Base-by-base conservation (phyloP, 1,140 invertebrate genomes). In the Brachionus plicatilis region DNA sequence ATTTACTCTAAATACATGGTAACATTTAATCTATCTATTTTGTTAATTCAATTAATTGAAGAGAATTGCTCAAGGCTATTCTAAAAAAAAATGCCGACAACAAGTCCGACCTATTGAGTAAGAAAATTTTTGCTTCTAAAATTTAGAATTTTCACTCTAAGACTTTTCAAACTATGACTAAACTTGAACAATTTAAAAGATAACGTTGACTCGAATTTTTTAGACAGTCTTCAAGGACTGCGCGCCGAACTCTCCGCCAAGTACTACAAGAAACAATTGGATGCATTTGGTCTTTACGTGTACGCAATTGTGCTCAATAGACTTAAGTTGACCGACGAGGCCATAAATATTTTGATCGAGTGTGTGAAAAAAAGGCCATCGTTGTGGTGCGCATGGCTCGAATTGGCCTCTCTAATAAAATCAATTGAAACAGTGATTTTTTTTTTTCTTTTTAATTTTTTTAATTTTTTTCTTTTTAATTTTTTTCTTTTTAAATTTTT, bases 321-420 rank as follows among this genome's bases (percentile, higher is more conserved):
- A 86, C 88, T 98, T 65, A 94, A 96, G 86, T 90, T 97, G 7
- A 90, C 92, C 33, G 92, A 92, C 66, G 91, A 93, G 83, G 94
- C 95, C 0, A 91, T 93, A 33, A 92, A 94, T 85, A 92, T 94
- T 75, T 90, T 98, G 12, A 90, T 94, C 14, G 93, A 94, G 87
- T 92, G 95, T 27, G 92, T 96, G 1, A 91, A 92, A 82, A 91
- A 92, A 33, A 92, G 94, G 85, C 95, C 96, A 11, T 92, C 95
- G 86, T 92, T 96, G 84, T 98, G 96, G 96, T 93, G 94, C 75
- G 93, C 95, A 0, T 99, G 96, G 95, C 90, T 95, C 41, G 96
- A 98, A 89, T 88, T 99, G n/a, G 93, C 94, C 5, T 92, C 93
- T 2, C 89, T 98, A 0, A 93, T 97, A 29, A 93, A 93, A 85